phyloP scores from a whole-genome alignment of 2,113 vertebrate species.

The Cranoglanis bouderius region DNA sequence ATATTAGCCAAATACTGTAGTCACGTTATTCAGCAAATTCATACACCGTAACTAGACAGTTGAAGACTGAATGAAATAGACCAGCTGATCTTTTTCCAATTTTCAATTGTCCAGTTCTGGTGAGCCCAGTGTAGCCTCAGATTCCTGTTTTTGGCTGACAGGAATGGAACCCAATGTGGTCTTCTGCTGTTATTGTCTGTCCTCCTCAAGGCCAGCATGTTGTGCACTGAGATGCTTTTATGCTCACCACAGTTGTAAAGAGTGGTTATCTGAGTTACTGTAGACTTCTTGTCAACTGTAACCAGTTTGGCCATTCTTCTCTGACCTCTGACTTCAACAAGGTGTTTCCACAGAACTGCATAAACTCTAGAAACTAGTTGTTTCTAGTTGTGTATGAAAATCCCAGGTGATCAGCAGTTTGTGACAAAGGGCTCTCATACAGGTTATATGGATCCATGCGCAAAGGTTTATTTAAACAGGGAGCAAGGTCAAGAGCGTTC shows the following conservation, averaged over 20 bases:
- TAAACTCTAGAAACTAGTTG: background rate
- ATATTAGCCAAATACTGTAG: too few species aligned
- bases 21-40: too few species aligned
- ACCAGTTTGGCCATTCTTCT: background rate
- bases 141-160: background rate
- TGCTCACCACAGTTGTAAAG: background rate
- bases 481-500: too few species aligned
- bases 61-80: too few species aligned
- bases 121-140: too few species aligned
- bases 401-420: background rate
- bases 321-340: background rate
- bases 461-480: too few species aligned
- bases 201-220: background rate
- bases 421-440: background rate
- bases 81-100: too few species aligned
- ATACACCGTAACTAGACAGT: background rate
- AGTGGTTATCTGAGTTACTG: background rate
- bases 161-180: background rate
- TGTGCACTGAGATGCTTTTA: background rate
- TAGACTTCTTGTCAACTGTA: background rate
- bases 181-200: background rate
- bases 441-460: background rate
- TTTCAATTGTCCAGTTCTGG: too few species aligned
- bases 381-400: background rate
- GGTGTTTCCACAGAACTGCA: background rate